These are phyloP conservation scores for Amphiprion ocellaris DNA, from an alignment of 2,113 vertebrate genomes.

Conservation along the genomic window DNA sequence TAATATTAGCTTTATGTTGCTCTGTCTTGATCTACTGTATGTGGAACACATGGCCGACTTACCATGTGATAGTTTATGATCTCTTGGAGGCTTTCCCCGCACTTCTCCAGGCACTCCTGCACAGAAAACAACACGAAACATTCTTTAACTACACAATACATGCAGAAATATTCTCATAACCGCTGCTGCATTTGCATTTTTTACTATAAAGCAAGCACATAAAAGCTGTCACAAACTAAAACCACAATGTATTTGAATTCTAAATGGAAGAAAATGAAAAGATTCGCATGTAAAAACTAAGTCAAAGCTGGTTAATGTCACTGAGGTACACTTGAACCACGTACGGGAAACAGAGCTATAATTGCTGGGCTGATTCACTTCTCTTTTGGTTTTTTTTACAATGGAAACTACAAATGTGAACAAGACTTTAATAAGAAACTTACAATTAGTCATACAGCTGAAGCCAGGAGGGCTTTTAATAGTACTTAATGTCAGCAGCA, in stretches of 20 bases:
- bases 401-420: slow-evolving; percentile 78
- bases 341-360: slow-evolving; percentile 52
- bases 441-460: slow-evolving; percentile 67
- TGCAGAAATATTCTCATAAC: not conserved
- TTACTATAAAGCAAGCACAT: slow-evolving; percentile 4
- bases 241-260: slow-evolving; percentile 33
- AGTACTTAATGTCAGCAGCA: slow-evolving; percentile 67
- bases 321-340: slow-evolving; percentile 31
- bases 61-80: slow-evolving; percentile 99
- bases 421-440: slow-evolving; percentile 76
- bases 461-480: slow-evolving; percentile 74
- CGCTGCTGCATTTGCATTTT: slow-evolving; percentile 14
- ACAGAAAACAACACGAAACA: slow-evolving; percentile 48
- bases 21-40: slow-evolving; percentile 1
- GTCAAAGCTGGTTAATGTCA: slow-evolving; percentile 46
- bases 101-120: slow-evolving; percentile 96
- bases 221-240: slow-evolving; percentile 28
- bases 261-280: slow-evolving; percentile 31
- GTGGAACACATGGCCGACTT: slow-evolving; percentile 54
- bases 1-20: slow-evolving; percentile 7
- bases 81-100: slow-evolving; percentile 96
- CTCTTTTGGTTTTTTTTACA: slow-evolving; percentile 62
- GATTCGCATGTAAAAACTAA: not conserved
- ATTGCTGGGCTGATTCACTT: slow-evolving; percentile 58
- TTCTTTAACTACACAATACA: slow-evolving; percentile 28